These are phyloP conservation scores for Pelusios castaneus DNA, from an alignment of 2,113 vertebrate species.

Conservation along the genomic window DNA sequence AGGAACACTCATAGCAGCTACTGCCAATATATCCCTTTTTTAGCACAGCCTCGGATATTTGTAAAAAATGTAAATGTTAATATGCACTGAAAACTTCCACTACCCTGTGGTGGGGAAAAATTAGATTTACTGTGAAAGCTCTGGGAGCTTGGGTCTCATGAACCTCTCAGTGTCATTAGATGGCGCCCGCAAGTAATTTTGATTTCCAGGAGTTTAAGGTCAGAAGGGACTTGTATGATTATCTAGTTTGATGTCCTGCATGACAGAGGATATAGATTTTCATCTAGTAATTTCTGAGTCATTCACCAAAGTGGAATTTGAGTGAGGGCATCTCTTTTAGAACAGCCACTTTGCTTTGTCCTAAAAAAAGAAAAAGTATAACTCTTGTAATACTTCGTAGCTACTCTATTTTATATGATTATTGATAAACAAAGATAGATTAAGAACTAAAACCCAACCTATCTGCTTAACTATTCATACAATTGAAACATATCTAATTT, in stretches of 20 bases:
- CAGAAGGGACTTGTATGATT: accelerated
- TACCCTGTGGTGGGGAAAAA: not conserved
- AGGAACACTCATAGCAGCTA: not conserved
- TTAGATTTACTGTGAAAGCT: not conserved
- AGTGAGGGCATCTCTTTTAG: not conserved
- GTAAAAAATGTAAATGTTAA: not conserved
- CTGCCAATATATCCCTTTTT: not conserved
- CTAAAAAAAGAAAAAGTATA: not conserved
- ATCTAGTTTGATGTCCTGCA: not conserved
- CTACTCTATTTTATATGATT: not conserved
- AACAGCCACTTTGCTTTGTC: not conserved
- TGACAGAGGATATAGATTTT: not conserved
- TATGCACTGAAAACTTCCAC: not conserved
- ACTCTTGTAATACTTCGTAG: not conserved
- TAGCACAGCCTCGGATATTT: not conserved
- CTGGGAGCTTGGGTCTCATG: not conserved
- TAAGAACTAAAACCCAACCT: too few species aligned
- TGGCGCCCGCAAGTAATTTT: constrained; percentile 3
- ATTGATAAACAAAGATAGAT: not conserved
- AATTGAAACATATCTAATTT: not conserved
- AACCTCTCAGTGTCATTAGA: not conserved
- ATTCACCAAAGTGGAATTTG: not conserved
- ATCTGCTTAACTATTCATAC: not conserved
- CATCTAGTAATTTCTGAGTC: not conserved
- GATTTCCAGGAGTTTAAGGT: not conserved